A percentile compares a stretch with the other conserved stretches of the same genome.
Evolutionary conservation across 2,888 invertebrate species (phyloP).

Genomic region (Xestobium rufovillosum): DNA sequence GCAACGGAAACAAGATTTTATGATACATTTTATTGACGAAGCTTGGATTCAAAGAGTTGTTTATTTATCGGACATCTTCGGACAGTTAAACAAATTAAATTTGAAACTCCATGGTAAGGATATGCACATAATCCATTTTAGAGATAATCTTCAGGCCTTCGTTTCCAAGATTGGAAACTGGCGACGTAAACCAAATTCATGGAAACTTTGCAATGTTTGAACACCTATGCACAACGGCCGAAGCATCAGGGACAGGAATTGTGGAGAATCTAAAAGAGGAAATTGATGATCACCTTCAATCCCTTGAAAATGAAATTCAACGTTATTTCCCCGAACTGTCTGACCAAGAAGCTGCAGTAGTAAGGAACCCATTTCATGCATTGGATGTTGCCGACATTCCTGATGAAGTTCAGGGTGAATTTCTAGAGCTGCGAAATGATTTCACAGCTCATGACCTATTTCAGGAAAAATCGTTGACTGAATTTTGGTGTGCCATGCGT

Average conservation of each 20-base stretch:
- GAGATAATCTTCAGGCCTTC: neutral
- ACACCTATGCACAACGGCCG: neutral
- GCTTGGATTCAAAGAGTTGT: slow-evolving; percentile 9
- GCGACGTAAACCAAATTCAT: neutral
- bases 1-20: too few species aligned
- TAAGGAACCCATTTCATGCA: slow-evolving; percentile 2
- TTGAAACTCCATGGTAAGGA: slow-evolving; percentile 7
- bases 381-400: slow-evolving; percentile 2
- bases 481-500: too few species aligned
- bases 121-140: too few species aligned
- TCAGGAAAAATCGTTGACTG: too few species aligned
- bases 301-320: too few species aligned
- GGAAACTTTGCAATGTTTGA: slow-evolving; percentile 2
- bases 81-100: slow-evolving; percentile 6
- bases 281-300: too few species aligned
- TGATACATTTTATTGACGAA: slow-evolving; percentile 6
- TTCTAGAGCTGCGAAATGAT: slow-evolving; percentile 3
- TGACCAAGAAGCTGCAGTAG: neutral
- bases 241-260: too few species aligned
- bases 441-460: neutral
- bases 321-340: neutral
- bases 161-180: neutral
- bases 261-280: too few species aligned
- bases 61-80: too few species aligned
- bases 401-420: slow-evolving; percentile 1